Conservation (phyloP, 2,113 vertebrate species). For the Calyptommatus sinebrachiatus region DNA sequence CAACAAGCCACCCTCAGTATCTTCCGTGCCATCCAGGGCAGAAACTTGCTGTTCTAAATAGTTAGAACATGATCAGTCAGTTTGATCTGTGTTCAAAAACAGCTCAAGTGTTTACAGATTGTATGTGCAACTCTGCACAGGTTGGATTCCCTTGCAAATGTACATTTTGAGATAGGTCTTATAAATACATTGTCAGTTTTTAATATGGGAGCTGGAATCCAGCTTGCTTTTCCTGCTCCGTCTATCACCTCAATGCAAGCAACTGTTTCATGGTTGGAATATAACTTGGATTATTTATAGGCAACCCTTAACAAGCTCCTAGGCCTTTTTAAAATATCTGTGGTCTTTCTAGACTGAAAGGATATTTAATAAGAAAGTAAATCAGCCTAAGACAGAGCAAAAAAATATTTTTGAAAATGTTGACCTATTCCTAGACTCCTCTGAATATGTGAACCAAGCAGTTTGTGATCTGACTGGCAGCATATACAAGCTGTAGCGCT, state of each 20-base stretch:
- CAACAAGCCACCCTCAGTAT: conserved; percentile 60
- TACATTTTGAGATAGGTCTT: conserved; percentile 17
- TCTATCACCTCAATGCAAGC: conserved; percentile 56
- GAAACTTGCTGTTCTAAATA: conserved; percentile 73
- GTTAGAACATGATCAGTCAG: conserved; percentile 80
- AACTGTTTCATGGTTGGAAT: conserved; percentile 25
- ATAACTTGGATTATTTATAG: conserved; percentile 30
- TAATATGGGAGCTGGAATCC: conserved; percentile 30
- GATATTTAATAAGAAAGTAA: background rate
- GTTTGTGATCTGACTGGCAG: too few relatives aligned
- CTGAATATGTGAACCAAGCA: background rate
- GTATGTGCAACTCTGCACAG: background rate
- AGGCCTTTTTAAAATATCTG: conserved; percentile 20
- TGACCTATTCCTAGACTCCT: background rate
- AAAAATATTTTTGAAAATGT: background rate
- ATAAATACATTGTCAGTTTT: conserved; percentile 20
- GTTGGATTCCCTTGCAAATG: background rate
- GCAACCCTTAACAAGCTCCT: conserved; percentile 31
- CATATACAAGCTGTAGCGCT: too few relatives aligned
- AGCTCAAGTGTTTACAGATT: conserved; percentile 12
- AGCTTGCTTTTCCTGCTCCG: conserved; percentile 23
- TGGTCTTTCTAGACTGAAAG: conserved; percentile 25
- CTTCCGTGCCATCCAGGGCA: conserved; percentile 65
- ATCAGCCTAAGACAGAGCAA: background rate
- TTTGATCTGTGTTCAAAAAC: conserved; percentile 55